A percentile compares a stretch with the other conserved stretches of the same genome.
These are phyloP conservation scores for Sardinella longiceps DNA, from an alignment of 2,797 vertebrate species.

Conservation along the genomic window DNA sequence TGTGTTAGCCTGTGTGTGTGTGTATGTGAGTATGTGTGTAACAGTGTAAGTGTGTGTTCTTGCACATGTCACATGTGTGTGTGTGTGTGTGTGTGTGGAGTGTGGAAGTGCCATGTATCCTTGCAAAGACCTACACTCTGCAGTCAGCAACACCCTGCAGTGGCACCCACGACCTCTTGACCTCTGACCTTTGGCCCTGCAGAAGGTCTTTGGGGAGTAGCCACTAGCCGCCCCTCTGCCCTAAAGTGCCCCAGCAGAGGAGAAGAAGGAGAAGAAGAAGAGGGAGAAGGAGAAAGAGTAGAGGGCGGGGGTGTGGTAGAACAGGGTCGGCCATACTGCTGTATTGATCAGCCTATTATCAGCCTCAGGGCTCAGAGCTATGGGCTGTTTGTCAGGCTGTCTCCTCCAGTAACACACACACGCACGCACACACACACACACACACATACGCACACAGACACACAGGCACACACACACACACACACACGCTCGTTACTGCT, in stretches of 20 bases:
- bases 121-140: background rate
- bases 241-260: background rate
- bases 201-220: background rate
- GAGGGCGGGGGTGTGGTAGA: constrained; percentile 57
- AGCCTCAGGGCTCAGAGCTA: constrained; percentile 59
- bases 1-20: background rate
- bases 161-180: constrained; percentile 31
- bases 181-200: constrained; percentile 41
- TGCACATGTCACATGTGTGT: too few species aligned
- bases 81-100: too few species aligned
- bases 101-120: too few species aligned
- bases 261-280: constrained; percentile 27
- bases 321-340: constrained; percentile 32
- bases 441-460: too few species aligned
- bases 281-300: too few species aligned
- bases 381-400: constrained; percentile 76
- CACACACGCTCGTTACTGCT: background rate
- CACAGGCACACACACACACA: background rate
- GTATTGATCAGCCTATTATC: constrained; percentile 83
- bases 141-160: background rate
- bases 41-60: too few species aligned
- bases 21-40: too few species aligned
- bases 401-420: constrained; percentile 44
- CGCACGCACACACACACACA: too few species aligned
- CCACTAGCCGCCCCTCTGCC: background rate